These are phyloP conservation scores for Pollenia angustigena DNA, from an alignment of 2,888 invertebrate genomes.

Conservation along the genomic window DNA sequence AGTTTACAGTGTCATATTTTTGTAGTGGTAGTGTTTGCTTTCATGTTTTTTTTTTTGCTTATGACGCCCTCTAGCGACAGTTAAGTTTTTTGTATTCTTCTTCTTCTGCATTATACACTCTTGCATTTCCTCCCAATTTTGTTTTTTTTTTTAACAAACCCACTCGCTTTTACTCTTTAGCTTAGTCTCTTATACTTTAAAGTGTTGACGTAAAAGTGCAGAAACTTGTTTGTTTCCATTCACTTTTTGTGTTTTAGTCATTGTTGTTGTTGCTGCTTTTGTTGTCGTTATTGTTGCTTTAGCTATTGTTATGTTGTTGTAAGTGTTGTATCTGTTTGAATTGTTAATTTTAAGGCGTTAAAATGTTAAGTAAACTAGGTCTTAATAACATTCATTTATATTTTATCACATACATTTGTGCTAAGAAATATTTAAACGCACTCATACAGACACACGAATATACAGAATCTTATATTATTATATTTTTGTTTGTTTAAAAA, in stretches of 20 bases:
- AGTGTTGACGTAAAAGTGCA: slow-evolving; percentile 73
- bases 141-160: neutral
- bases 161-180: neutral
- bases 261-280: slow-evolving; percentile 13
- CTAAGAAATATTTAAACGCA: slow-evolving; percentile 34
- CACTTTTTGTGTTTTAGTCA: neutral
- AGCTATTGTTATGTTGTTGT: slow-evolving; percentile 33
- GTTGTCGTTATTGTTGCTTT: slow-evolving; percentile 26
- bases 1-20: slow-evolving; percentile 61
- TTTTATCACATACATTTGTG: slow-evolving; percentile 57
- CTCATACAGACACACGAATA: neutral
- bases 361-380: slow-evolving; percentile 73
- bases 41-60: slow-evolving; percentile 31
- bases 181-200: slow-evolving; percentile 31
- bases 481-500: neutral
- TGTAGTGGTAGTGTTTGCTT: slow-evolving; percentile 53
- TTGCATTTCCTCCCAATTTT: neutral
- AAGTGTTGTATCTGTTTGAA: slow-evolving; percentile 70
- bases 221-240: slow-evolving; percentile 58
- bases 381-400: slow-evolving; percentile 71
- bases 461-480: neutral
- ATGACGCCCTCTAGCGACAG: slow-evolving; percentile 72
- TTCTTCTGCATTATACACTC: neutral
- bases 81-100: slow-evolving; percentile 44
- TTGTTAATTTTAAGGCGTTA: slow-evolving; percentile 73